Conservation (phyloP, 2,113 vertebrate species). For the Sander lucioperca region DNA sequence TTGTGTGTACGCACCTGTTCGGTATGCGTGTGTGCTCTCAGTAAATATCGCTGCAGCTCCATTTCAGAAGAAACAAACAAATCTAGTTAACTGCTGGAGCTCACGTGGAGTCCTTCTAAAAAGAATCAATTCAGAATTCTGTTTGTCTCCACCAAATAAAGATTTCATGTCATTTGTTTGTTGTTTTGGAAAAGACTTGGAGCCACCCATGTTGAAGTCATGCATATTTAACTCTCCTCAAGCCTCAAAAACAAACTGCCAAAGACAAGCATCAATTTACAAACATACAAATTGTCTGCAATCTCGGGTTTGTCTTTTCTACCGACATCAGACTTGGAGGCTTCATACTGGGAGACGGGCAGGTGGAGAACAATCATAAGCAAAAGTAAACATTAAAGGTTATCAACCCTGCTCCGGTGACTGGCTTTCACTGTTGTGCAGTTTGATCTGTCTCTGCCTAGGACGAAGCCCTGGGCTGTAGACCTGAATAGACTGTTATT, state of each 20-base stretch:
- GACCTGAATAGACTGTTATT: slow-evolving; percentile 59
- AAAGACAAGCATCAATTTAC: slow-evolving; percentile 70
- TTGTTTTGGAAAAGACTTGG: slow-evolving; percentile 59
- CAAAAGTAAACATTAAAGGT: slow-evolving; percentile 73
- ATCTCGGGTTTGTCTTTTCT: slow-evolving; percentile 41
- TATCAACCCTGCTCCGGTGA: slow-evolving; percentile 55
- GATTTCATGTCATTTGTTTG: slow-evolving; percentile 79
- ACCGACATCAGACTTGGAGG: slow-evolving; percentile 44
- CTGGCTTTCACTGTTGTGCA: slow-evolving; percentile 61
- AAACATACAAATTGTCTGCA: slow-evolving; percentile 67
- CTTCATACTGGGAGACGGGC: slow-evolving; percentile 43
- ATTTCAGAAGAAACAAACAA: slow-evolving; percentile 73
- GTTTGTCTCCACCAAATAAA: slow-evolving; percentile 77
- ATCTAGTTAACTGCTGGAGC: slow-evolving; percentile 64
- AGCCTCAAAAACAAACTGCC: slow-evolving; percentile 70
- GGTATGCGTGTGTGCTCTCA: slow-evolving; percentile 6
- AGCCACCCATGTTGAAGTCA: slow-evolving; percentile 72
- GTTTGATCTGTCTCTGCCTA: slow-evolving; percentile 72
- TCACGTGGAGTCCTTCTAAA: slow-evolving; percentile 50
- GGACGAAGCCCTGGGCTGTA: slow-evolving; percentile 67
- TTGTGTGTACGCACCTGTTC: slow-evolving; percentile 28
- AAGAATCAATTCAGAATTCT: slow-evolving; percentile 73
- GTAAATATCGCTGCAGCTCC: slow-evolving; percentile 63
- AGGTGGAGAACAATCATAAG: slow-evolving; percentile 66
- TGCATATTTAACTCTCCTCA: slow-evolving; percentile 76